phyloP scores from a whole-genome alignment of 2,888 invertebrate genomes.

The Spialia ferax region DNA sequence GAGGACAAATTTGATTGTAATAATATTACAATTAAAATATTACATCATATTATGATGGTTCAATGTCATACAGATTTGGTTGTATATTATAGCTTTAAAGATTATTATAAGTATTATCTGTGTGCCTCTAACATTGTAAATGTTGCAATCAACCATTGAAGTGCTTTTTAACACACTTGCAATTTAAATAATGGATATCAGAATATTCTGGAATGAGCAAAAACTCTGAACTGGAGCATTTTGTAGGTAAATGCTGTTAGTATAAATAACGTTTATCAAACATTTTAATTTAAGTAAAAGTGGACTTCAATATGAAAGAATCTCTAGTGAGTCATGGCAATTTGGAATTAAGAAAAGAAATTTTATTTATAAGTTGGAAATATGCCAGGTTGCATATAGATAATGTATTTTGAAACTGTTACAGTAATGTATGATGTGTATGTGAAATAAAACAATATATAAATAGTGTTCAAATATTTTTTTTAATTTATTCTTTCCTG shows the following conservation, averaged over 20 bases:
- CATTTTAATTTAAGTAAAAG: slow-evolving; percentile 26
- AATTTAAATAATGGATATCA: not conserved
- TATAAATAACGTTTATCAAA: not conserved
- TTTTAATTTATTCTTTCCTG: slow-evolving; percentile 17
- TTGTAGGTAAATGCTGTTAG: not conserved
- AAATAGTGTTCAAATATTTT: slow-evolving; percentile 3
- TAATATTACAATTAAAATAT: too few species aligned
- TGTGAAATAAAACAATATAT: slow-evolving; percentile 21
- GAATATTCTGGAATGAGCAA: not conserved
- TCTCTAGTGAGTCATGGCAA: slow-evolving; percentile 5
- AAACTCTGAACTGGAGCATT: not conserved
- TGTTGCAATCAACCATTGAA: not conserved
- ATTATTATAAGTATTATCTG: not conserved
- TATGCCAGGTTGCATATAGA: slow-evolving; percentile 27
- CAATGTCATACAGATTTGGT: too few species aligned
- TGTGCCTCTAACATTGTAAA: not conserved
- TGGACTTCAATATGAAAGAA: slow-evolving; percentile 8
- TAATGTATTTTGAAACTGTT: slow-evolving; percentile 5
- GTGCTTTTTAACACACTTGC: not conserved
- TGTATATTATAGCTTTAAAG: too few species aligned
- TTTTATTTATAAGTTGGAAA: slow-evolving; percentile 20
- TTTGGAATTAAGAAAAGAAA: slow-evolving; percentile 4
- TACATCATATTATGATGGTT: too few species aligned
- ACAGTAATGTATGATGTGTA: not conserved
- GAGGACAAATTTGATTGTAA: too few species aligned